These are phyloP conservation scores for Spongilla lacustris DNA, from an alignment of 37 sponge, comb jelly and placozoan genomes.

Conservation along the genomic window DNA sequence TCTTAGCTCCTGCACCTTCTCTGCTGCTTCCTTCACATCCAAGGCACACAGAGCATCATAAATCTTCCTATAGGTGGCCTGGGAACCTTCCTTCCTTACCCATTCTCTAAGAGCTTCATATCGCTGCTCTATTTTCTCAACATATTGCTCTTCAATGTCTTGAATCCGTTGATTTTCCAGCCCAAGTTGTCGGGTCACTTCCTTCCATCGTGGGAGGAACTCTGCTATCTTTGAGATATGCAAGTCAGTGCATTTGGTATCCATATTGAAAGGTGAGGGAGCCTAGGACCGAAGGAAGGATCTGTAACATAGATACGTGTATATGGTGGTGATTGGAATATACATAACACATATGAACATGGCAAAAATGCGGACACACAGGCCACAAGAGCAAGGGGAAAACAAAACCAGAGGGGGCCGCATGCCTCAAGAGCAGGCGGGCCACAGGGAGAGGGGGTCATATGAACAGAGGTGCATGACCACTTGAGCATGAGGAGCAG, in stretches of 20 bases:
- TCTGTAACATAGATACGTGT: not conserved
- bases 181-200: not conserved
- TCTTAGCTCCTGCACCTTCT: not conserved
- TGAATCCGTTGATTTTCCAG: not conserved
- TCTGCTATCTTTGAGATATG: not conserved
- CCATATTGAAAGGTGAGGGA: not conserved
- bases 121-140: not conserved
- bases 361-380: no score
- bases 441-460: no score
- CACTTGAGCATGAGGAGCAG: no score
- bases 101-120: not conserved
- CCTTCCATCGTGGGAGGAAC: not conserved
- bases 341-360: no score
- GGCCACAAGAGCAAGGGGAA: no score
- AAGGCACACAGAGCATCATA: not conserved
- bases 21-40: not conserved
- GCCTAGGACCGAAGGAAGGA: not conserved
- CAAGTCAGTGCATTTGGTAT: not conserved
- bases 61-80: not conserved
- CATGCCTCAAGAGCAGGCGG: no score
- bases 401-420: no score
- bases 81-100: not conserved
- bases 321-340: not conserved
- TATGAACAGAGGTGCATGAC: no score
- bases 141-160: not conserved